These are phyloP conservation scores for Rallus limicola DNA, from an alignment of 2,113 vertebrate genomes.

Conservation along the genomic window DNA sequence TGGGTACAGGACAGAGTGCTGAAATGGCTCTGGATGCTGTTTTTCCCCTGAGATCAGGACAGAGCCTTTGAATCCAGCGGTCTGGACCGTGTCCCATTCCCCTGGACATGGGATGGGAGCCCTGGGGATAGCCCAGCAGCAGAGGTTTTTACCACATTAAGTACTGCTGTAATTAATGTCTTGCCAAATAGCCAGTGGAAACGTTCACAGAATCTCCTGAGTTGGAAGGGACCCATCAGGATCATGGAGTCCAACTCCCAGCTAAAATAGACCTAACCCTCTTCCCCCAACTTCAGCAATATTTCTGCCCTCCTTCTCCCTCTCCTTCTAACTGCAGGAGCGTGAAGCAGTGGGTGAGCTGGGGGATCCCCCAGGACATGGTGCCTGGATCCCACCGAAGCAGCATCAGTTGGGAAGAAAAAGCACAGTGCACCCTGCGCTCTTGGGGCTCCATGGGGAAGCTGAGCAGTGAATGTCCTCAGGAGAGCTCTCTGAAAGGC, in stretches of 20 bases:
- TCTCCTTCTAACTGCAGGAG: not conserved
- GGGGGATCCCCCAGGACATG: not conserved
- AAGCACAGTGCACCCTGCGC: accelerated
- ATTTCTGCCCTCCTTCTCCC: not conserved
- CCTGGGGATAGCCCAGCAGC: not conserved
- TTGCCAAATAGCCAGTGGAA: not conserved
- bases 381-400: too few species aligned
- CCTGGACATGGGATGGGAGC: accelerated
- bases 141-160: accelerated
- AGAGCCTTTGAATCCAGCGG: not conserved
- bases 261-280: too few species aligned
- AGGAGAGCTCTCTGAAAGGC: not conserved
- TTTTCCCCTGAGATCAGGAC: not conserved
- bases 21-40: not conserved
- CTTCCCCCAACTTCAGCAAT: too few species aligned
- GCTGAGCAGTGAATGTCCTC: not conserved
- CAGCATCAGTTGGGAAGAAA: accelerated
- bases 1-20: not conserved
- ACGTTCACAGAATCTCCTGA: too few species aligned
- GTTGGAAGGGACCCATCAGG: too few species aligned
- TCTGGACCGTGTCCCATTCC: accelerated
- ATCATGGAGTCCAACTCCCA: too few species aligned
- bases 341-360: accelerated
- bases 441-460: not conserved
- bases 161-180: too few species aligned